Conservation (phyloP, 1,140 invertebrate species). For the Lysiphlebus fabarum region DNA sequence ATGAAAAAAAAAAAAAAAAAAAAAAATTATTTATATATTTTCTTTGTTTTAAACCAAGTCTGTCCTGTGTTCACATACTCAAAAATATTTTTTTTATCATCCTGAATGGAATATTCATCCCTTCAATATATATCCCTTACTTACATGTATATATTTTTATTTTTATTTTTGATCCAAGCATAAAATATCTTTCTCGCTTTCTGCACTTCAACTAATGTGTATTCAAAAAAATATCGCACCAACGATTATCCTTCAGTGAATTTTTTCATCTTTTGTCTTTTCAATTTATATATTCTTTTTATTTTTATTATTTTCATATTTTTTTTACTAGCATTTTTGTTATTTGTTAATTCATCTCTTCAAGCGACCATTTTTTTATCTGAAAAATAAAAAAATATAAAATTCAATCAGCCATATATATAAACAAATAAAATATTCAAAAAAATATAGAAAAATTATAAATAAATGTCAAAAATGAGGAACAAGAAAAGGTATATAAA, state of each 20-base stretch:
- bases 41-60: constrained; percentile 8
- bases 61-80: not conserved
- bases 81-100: too few species aligned
- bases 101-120: not conserved
- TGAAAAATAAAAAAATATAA: not conserved
- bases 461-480: not conserved
- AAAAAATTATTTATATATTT: constrained; percentile 1
- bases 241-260: constrained; percentile 7
- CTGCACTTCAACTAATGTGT: constrained; percentile 17
- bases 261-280: not conserved
- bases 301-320: not conserved
- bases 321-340: too few species aligned
- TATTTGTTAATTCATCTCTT: too few species aligned
- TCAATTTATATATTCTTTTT: not conserved
- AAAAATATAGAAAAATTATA: too few species aligned
- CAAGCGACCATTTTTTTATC: not conserved
- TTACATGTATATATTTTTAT: constrained; percentile 3
- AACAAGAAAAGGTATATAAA: not conserved
- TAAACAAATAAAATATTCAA: not conserved
- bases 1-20: not conserved
- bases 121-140: not conserved
- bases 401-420: constrained; percentile 14
- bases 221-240: constrained; percentile 8
- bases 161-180: constrained; percentile 2
- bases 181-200: not conserved